Percentiles rank a stretch among this genome's conserved stretches.
These are phyloP conservation scores for Umimayanthus chanpuru DNA, from an alignment of 92 coral and sea anemone species.

Conservation along the genomic window DNA sequence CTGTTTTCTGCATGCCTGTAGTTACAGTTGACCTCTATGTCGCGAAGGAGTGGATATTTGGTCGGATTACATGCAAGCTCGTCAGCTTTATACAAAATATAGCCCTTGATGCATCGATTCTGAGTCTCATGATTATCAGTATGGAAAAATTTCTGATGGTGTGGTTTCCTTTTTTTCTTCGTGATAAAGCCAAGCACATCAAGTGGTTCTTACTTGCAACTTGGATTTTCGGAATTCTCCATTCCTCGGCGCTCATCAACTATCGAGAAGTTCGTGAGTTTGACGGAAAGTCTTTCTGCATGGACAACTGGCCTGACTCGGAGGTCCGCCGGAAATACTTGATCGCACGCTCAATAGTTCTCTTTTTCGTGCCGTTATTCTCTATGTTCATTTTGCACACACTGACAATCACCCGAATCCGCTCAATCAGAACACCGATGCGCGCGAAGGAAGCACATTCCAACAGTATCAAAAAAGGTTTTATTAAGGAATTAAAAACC, in stretches of 20 bases:
- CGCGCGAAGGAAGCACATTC: neutral
- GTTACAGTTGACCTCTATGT: constrained; percentile 61
- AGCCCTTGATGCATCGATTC: constrained; percentile 61
- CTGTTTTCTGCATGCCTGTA: constrained; percentile 71
- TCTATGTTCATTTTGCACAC: constrained; percentile 71
- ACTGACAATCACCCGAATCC: constrained; percentile 64
- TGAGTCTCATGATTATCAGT: constrained; percentile 68
- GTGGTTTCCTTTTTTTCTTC: constrained; percentile 74
- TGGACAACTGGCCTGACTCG: constrained; percentile 65
- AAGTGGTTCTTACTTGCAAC: constrained; percentile 63
- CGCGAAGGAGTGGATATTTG: constrained; percentile 64
- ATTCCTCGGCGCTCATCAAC: constrained; percentile 51
- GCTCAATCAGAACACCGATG: constrained; percentile 30
- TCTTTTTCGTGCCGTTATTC: constrained; percentile 70
- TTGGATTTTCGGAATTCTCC: constrained; percentile 70
- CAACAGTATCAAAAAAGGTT: neutral
- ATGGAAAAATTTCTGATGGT: constrained; percentile 77
- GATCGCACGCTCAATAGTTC: constrained; percentile 51
- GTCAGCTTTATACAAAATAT: constrained; percentile 62
- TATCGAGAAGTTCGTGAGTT: constrained; percentile 34
- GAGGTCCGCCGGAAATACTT: constrained; percentile 47
- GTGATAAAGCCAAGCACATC: constrained; percentile 65
- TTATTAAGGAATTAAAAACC: neutral
- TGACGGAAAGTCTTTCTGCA: constrained; percentile 49
- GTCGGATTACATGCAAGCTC: constrained; percentile 62